Base-by-base conservation (phyloP, 2,888 invertebrate genomes). In the Brenthis daphne region DNA sequence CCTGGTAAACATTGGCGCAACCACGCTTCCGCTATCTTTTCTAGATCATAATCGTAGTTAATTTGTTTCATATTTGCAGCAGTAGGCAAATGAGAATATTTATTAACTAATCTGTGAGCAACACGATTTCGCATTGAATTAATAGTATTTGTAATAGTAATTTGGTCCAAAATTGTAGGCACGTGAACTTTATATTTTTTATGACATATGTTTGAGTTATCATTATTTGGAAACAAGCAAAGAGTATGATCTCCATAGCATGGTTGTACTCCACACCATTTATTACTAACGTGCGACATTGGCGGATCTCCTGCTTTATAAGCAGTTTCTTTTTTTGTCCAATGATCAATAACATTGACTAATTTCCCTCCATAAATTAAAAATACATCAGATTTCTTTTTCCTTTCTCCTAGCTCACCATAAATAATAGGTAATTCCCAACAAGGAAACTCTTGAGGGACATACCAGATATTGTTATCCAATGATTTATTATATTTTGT, bases 241-340 rank as follows among this genome's bases (percentile, higher is more conserved):
- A 91, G 82, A 2, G 88, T 90, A 73, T 92, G 91, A 75, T 92
- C 92, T 8, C 87, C 90, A 71, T 83, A 92, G 68, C 92, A 92
- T 12, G 92, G 92, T 55, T 82, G 77, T 12, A 78, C 79, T 48
- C 77, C 79, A 77, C 92, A 92, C 92, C 92, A 92, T 74, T 87
- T 89, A 74, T 89, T 90, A 33, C 68, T 33, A 53, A 68, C 57
- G 55, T 69, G 73, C 8, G 58, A 64, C 20, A 57, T 29, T n/a
- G 55, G 56, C 20, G 69, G 14, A 1, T 71, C 71, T 20, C 57
- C 51, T 20, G 72, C 33, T 69, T 74, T 75, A 51, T 61, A 67
- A 11, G n/a, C 58, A 6, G 47, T 55, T 29, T 60, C n/a, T 57
- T 57, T n/a, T 64, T 70, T 67, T 55, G 61, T 67, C 51, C 37